Percentiles rank a stretch among this genome's conserved stretches.
These are phyloP conservation scores for Hydrozoanthus gracilis DNA, from an alignment of 92 coral and sea anemone species.

Conservation along the genomic window DNA sequence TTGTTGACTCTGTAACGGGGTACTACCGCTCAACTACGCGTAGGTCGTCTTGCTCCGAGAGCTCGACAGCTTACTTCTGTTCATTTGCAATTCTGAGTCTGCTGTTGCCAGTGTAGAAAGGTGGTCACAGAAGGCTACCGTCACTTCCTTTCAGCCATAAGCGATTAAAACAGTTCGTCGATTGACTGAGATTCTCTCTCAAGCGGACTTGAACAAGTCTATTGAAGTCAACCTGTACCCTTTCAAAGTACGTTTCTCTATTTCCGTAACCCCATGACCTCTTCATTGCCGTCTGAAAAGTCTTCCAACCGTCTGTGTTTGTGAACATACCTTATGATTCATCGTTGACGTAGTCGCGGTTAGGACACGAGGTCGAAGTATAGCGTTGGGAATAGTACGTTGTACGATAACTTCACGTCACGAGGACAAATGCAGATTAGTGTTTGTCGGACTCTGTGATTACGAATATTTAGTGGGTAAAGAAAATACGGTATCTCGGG, in stretches of 20 bases:
- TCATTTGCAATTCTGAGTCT: slow-evolving; percentile 17
- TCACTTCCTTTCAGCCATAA: neutral
- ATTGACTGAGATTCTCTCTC: neutral
- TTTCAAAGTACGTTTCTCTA: slow-evolving; percentile 16
- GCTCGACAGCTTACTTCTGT: neutral
- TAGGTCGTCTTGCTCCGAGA: neutral
- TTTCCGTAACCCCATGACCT: slow-evolving; percentile 47
- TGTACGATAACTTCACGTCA: neutral
- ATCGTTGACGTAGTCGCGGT: neutral
- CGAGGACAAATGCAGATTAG: slow-evolving; percentile 39
- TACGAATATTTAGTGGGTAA: slow-evolving; percentile 31
- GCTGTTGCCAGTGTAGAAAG: neutral
- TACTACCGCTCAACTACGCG: neutral
- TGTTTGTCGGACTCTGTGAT: neutral
- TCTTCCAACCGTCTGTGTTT: slow-evolving; percentile 4
- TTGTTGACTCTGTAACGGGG: too few relatives aligned
- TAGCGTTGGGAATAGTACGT: neutral
- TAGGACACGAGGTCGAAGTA: neutral
- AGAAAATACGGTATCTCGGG: slow-evolving; percentile 18
- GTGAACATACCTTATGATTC: neutral
- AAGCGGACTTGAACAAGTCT: neutral
- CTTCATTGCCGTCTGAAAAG: slow-evolving; percentile 11
- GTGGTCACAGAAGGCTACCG: neutral
- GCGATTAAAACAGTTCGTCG: neutral
- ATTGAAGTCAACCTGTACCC: neutral